A percentile compares a stretch with the other conserved stretches of the same genome.
Conservation (phyloP, 2,797 vertebrate genomes). For the Acanthiza pusilla region DNA sequence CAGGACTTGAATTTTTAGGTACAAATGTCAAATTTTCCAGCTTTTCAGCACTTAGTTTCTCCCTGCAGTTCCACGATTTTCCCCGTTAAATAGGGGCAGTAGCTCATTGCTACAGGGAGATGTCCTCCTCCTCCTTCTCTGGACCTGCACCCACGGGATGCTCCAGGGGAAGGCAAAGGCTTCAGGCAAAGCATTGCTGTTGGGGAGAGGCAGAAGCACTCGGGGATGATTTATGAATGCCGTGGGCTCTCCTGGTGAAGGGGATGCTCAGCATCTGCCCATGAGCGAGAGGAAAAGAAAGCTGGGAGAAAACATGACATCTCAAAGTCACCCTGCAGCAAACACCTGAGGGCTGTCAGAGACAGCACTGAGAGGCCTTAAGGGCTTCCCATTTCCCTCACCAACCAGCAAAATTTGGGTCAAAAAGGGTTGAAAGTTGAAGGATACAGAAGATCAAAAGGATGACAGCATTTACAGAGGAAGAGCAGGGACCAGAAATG, state of each 20-base stretch:
- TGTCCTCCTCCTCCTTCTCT: neutral
- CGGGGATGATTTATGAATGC: neutral
- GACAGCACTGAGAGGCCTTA: neutral
- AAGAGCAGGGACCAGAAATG: neutral
- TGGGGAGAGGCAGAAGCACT: neutral
- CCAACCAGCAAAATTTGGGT: neutral
- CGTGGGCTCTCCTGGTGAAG: neutral
- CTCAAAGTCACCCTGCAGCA: neutral
- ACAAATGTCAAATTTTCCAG: neutral
- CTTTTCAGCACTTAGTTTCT: neutral
- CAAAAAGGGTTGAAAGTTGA: neutral
- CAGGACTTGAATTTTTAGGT: neutral
- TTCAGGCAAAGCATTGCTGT: neutral
- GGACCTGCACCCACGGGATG: neutral
- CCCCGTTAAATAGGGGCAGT: neutral
- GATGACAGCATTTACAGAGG: neutral
- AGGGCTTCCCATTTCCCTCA: neutral
- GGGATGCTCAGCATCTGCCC: neutral
- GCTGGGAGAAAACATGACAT: fast-evolving
- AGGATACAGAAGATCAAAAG: neutral
- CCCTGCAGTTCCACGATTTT: neutral
- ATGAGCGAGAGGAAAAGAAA: fast-evolving
- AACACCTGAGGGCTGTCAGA: neutral
- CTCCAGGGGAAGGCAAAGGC: neutral
- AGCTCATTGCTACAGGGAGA: neutral